phyloP scores from a whole-genome alignment of 2,113 vertebrate species.

The Poeciliopsis prolifica region DNA sequence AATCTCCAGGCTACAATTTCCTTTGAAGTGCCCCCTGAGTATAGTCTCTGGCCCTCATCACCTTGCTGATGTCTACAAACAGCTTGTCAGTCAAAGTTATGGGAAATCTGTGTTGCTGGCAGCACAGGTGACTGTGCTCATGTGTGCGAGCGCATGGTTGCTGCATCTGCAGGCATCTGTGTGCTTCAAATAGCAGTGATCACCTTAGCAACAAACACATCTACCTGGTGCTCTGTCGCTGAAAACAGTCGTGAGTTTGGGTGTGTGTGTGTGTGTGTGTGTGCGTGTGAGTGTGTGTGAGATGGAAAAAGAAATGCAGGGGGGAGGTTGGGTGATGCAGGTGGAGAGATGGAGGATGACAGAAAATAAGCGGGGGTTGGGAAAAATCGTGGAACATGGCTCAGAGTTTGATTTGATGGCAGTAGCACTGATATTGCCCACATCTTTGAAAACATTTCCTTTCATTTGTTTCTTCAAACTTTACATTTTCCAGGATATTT shows the following conservation, averaged over 20 bases:
- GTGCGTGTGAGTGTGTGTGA: conserved; percentile 5
- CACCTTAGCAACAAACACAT: conserved; percentile 68
- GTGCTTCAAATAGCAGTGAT: conserved; percentile 55
- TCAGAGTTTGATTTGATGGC: conserved; percentile 43
- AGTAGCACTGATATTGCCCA: conserved; percentile 11
- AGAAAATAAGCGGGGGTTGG: conserved; percentile 37
- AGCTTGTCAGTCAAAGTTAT: conserved; percentile 47
- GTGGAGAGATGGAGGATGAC: conserved; percentile 39
- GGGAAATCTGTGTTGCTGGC: conserved; percentile 43
- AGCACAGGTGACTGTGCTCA: conserved; percentile 38
- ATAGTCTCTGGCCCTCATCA: conserved; percentile 24
- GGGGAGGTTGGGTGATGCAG: conserved; percentile 39
- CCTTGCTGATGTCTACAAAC: conserved; percentile 57
- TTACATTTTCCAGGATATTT: conserved; percentile 10
- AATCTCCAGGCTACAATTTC: conserved; percentile 59
- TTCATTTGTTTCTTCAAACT: conserved; percentile 33
- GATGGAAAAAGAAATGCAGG: conserved; percentile 28
- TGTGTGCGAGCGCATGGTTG: conserved; percentile 7
- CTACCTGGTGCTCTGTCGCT: conserved; percentile 34
- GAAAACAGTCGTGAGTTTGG: conserved; percentile 16
- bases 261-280: background rate
- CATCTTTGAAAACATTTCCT: conserved; percentile 28
- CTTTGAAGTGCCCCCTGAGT: conserved; percentile 63
- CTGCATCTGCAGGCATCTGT: conserved; percentile 22
- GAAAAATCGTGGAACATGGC: conserved; percentile 18